Percentiles rank a stretch among this genome's conserved stretches.
phyloP scores from a whole-genome alignment of 2,113 vertebrate species.

The Hyaena hyaena region DNA sequence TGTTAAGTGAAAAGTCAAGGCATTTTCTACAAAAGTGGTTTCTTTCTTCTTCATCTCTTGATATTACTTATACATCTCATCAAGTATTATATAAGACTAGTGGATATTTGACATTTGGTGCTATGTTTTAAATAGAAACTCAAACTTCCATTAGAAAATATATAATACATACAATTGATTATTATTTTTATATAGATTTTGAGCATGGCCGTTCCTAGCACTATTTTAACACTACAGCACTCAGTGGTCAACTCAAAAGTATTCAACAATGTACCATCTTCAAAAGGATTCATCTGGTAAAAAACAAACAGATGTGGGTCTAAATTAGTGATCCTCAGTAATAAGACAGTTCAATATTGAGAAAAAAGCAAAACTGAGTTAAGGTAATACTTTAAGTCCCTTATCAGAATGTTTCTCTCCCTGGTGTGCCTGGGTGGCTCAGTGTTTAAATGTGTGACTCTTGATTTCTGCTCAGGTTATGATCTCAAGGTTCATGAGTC shows the following conservation, averaged over 20 bases:
- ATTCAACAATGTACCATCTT: neutral
- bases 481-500: too few relatives aligned
- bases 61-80: neutral
- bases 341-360: neutral
- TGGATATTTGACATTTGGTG: neutral
- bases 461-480: too few relatives aligned
- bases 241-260: conserved; percentile 8
- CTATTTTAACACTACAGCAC: neutral
- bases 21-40: neutral
- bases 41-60: neutral
- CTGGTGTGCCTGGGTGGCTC: too few relatives aligned
- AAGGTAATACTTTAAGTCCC: neutral
- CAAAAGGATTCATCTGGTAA: neutral
- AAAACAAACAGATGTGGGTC: neutral
- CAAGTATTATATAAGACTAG: conserved; percentile 16
- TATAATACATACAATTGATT: neutral
- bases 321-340: neutral
- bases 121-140: conserved; percentile 12
- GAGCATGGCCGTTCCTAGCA: neutral
- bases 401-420: neutral
- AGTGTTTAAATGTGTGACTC: too few relatives aligned
- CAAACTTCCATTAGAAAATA: conserved; percentile 9
- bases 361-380: neutral
- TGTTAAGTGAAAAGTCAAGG: neutral
- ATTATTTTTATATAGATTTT: neutral